Conservation (phyloP, 2,113 vertebrate genomes). For the Sturnus vulgaris region DNA sequence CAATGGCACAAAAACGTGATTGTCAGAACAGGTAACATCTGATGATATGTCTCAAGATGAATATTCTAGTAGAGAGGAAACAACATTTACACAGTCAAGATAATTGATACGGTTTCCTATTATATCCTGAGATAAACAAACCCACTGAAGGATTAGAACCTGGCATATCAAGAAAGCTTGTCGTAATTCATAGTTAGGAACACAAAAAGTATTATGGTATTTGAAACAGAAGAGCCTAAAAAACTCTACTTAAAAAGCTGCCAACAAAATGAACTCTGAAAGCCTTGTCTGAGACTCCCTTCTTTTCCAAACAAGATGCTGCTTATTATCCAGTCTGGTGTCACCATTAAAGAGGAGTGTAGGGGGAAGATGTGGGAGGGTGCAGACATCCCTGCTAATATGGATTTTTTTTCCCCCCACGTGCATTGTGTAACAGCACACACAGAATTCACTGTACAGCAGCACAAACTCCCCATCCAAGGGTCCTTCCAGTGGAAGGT, state of each 20-base stretch:
- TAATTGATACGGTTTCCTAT: conserved; percentile 63
- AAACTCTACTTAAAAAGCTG: conserved; percentile 50
- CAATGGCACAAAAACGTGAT: conserved; percentile 45
- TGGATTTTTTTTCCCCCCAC: not conserved
- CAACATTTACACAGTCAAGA: conserved; percentile 43
- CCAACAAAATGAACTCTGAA: conserved; percentile 66
- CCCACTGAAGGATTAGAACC: conserved; percentile 36
- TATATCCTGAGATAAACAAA: conserved; percentile 65
- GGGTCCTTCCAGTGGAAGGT: not conserved
- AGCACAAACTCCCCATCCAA: not conserved
- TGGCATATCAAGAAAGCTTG: conserved; percentile 56
- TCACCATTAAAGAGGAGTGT: conserved; percentile 26
- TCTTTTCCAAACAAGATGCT: not conserved
- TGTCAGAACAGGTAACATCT: conserved; percentile 64
- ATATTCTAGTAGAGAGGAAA: conserved; percentile 55
- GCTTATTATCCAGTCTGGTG: conserved; percentile 50
- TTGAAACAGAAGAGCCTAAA: conserved; percentile 43
- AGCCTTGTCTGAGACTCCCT: conserved; percentile 32
- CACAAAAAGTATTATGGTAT: conserved; percentile 36
- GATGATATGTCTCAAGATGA: conserved; percentile 50
- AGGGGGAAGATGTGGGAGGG: not conserved
- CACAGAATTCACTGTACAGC: not conserved
- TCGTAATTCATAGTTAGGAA: conserved; percentile 37
- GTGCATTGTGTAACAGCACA: not conserved
- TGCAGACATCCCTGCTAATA: not conserved